phyloP scores from a whole-genome alignment of 2,888 invertebrate species.

The Leptura quadrifasciata region DNA sequence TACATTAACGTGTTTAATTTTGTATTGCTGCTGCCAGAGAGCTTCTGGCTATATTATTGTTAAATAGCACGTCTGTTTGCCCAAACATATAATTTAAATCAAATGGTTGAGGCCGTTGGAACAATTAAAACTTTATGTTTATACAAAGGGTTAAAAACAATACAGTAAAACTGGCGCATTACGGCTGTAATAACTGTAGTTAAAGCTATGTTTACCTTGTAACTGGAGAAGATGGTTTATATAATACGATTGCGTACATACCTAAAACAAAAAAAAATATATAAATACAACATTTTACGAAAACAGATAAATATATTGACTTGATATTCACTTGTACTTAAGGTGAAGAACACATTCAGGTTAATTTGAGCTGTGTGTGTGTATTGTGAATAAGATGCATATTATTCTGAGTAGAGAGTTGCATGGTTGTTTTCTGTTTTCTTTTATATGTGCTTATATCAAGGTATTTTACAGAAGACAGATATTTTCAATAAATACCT shows the following conservation, averaged over 20 bases:
- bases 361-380: no score
- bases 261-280: conserved; percentile 24
- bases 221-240: neutral
- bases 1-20: conserved; percentile 4
- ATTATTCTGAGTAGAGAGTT: no score
- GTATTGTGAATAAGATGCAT: no score
- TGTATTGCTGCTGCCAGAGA: neutral
- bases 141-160: conserved; percentile 13
- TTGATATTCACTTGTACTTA: no score
- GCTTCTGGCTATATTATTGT: conserved; percentile 20
- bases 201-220: conserved; percentile 22
- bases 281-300: neutral
- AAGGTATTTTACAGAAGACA: no score
- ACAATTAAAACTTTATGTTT: conserved; percentile 28
- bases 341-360: no score
- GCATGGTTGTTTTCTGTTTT: no score
- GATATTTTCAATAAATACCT: no score
- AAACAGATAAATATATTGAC: no score
- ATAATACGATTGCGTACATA: neutral
- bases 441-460: no score
- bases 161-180: neutral
- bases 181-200: neutral
- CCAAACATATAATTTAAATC: conserved; percentile 16
- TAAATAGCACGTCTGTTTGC: conserved; percentile 26
- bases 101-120: neutral